Conservation (phyloP, 2,113 vertebrate genomes). For the Setophaga kirtlandii region DNA sequence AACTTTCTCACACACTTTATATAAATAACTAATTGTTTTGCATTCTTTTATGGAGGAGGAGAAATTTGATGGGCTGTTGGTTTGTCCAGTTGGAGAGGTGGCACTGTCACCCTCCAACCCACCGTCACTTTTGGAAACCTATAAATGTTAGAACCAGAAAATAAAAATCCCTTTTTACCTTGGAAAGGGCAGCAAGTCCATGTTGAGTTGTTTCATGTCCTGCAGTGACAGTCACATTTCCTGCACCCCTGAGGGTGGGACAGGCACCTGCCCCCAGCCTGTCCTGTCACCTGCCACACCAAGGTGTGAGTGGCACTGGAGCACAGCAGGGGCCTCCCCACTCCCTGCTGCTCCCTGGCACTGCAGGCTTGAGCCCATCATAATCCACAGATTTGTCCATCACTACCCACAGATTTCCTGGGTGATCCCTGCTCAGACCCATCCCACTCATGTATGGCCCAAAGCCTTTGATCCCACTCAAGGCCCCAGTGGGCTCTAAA, state of each 20-base stretch:
- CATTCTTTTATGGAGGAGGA: too few species aligned
- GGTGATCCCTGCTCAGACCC: background rate
- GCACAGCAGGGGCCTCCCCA: rapidly evolving
- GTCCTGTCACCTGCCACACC: rapidly evolving
- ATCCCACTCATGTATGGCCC: background rate
- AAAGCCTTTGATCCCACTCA: background rate
- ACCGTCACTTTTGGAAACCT: too few species aligned
- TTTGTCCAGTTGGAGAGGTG: too few species aligned
- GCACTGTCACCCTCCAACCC: too few species aligned
- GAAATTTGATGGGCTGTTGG: too few species aligned
- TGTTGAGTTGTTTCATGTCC: too few species aligned
- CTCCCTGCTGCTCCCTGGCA: background rate
- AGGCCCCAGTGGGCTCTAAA: background rate
- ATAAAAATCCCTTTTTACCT: too few species aligned
- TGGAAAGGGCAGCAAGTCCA: too few species aligned
- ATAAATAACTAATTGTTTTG: too few species aligned
- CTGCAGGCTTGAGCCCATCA: background rate
- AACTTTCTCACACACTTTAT: too few species aligned
- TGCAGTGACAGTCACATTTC: background rate
- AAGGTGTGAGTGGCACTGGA: background rate
- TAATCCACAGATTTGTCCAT: background rate
- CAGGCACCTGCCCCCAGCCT: background rate
- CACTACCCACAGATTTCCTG: background rate
- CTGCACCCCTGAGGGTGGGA: background rate
- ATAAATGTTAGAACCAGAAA: too few species aligned